Base-by-base conservation (phyloP, 2,888 invertebrate species). In the Drosophila tripunctata region DNA sequence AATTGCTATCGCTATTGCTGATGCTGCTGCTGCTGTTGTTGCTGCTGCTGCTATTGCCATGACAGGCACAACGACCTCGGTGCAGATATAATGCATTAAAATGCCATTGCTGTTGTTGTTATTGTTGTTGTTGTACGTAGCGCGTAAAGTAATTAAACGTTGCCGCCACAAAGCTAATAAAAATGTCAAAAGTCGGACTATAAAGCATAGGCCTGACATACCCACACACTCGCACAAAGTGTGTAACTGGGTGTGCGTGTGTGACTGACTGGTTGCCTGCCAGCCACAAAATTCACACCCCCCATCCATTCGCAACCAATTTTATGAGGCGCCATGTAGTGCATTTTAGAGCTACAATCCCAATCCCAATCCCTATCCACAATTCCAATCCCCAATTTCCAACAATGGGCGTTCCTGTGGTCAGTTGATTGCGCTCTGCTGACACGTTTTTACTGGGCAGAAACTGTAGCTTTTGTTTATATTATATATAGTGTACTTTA, bases 121-220 rank as follows among this genome's bases (percentile, higher is more conserved):
- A 4, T 17, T 30, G 54, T 47, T 41, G 64, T 51, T 64, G 62
- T 62, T 81, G 76, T 62, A 58, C 43, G 55, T 71, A 70, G 71
- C 51, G 76, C 67, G 67, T 73, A 83, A 80, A 83, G 80, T 86
- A 80, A 80, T 80, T 80, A 86, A 86, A 80, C 86, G 81, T 63
- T 78, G 87, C 78, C 73, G 74, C 80, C 80, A 47, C 80, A 80
- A 83, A 80, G 87, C 87, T 80, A 80, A 80, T 80, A 80, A 80
- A 80, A 80, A 86, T 86, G 80, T 80, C 86, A 80, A 80, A 83
- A 80, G 87, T 83, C 84, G 67, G 86, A 41, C 78, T 62, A 83
- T 86, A 86, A 80, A 80, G 69, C 86, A 80, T 85, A 82, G 79
- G 86, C 86, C 65, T 52, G 64, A 60, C 78, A 60, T 52, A 36